Conservation (phyloP, 2,113 vertebrate genomes). For the Pelodiscus sinensis region DNA sequence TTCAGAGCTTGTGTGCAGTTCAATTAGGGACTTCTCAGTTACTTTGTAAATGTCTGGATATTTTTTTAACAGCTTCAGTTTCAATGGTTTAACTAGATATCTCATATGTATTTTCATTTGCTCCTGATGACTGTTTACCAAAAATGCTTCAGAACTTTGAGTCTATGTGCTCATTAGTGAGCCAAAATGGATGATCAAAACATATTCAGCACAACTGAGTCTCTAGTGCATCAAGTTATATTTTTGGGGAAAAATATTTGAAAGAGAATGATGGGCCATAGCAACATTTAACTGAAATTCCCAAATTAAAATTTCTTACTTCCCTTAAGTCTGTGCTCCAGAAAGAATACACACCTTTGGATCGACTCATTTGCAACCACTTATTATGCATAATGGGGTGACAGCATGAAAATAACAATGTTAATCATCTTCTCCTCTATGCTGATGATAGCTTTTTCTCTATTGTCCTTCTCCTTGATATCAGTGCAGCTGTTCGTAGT, state of each 20-base stretch:
- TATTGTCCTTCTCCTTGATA: background rate
- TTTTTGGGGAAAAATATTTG: background rate
- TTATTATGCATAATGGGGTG: background rate
- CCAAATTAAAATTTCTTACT: background rate
- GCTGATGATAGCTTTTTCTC: background rate
- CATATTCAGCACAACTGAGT: background rate
- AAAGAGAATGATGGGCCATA: background rate
- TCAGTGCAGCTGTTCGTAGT: background rate
- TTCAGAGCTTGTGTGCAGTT: background rate
- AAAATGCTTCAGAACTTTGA: background rate
- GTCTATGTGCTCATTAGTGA: background rate
- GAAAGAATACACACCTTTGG: too few relatives aligned
- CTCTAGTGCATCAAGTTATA: background rate
- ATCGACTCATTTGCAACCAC: background rate
- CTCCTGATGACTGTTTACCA: background rate
- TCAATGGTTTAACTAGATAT: fast-evolving
- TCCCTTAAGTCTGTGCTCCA: background rate
- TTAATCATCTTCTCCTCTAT: background rate
- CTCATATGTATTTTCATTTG: background rate
- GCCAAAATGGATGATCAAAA: background rate
- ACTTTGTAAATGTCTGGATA: background rate
- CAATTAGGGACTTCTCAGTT: background rate
- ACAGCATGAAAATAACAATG: background rate
- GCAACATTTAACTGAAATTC: background rate
- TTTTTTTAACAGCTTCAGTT: background rate